Percentiles rank a stretch among this genome's conserved stretches.
Evolutionary conservation across 2,797 vertebrate species (phyloP).

Genomic region (Moxostoma hubbsi): DNA sequence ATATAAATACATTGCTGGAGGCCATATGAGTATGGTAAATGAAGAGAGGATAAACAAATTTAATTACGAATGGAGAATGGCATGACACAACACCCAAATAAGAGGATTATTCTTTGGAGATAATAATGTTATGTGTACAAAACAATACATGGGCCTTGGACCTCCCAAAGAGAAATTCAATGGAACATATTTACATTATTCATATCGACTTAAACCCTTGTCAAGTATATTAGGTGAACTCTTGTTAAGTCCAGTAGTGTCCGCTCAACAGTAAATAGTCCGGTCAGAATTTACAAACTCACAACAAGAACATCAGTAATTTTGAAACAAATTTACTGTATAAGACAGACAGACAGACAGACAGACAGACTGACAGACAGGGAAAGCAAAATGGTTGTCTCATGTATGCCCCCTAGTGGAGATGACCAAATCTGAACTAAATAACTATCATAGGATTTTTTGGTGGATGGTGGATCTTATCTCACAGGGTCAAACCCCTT

Average conservation of each 20-base stretch:
- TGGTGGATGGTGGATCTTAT: too few species aligned
- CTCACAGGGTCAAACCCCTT: neutral
- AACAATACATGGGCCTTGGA: neutral
- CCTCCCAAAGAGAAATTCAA: neutral
- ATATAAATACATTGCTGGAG: neutral
- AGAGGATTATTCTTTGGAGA: neutral
- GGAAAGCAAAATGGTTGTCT: slow-evolving; percentile 31
- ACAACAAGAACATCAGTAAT: too few species aligned
- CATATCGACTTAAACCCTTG: too few species aligned
- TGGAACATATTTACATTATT: neutral
- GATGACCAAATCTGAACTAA: slow-evolving; percentile 25
- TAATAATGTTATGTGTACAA: too few species aligned
- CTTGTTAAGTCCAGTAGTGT: too few species aligned
- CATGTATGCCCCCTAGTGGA: slow-evolving; percentile 79
- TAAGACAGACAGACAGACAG: too few species aligned
- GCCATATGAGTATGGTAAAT: neutral
- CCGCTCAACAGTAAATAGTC: too few species aligned
- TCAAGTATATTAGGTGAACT: too few species aligned
- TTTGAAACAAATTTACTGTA: too few species aligned
- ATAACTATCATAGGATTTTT: neutral
- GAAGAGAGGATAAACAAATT: too few species aligned
- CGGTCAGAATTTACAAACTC: too few species aligned
- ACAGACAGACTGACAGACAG: neutral
- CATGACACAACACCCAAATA: neutral
- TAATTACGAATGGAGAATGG: neutral